These are phyloP conservation scores for Hylaeus anthracinus DNA, from an alignment of 1,140 invertebrate genomes.

Conservation along the genomic window DNA sequence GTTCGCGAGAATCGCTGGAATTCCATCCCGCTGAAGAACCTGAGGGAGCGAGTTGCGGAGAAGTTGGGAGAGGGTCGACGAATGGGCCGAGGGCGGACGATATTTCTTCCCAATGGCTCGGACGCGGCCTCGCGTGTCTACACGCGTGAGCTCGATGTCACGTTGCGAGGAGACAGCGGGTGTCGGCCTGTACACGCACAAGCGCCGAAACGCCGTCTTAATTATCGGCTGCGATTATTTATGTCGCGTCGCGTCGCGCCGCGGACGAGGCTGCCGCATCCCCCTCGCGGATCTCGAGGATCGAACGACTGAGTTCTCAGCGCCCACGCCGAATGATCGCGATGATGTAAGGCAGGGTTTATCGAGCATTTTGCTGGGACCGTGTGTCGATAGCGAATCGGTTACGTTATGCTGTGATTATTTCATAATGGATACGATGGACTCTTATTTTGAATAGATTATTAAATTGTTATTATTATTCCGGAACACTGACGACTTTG, in stretches of 20 bases:
- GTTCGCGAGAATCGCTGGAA: conserved; percentile 47
- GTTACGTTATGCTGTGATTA: no score
- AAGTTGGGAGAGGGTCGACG: background rate
- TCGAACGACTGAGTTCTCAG: background rate
- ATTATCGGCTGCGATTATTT: conserved; percentile 73
- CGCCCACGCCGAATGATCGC: conserved; percentile 1
- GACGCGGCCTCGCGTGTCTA: conserved; percentile 68
- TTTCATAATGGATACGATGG: no score
- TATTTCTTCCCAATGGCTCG: conserved; percentile 41
- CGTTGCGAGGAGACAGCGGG: conserved; percentile 71
- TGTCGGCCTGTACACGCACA: conserved; percentile 63
- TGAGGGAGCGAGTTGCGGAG: background rate
- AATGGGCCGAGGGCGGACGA: conserved; percentile 34
- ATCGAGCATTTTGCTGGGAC: no score
- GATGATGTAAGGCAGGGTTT: conserved; percentile 19
- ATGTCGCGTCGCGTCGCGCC: conserved; percentile 36
- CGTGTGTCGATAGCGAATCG: no score
- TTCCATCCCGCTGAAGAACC: conserved; percentile 27
- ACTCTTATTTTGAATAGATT: no score
- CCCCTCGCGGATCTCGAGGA: background rate
- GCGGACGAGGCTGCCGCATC: background rate
- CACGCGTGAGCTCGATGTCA: conserved; percentile 65
- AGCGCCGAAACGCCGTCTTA: conserved; percentile 69
- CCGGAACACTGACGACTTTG: no score
- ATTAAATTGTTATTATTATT: no score